Evolutionary conservation across 2,888 invertebrate species (phyloP).

Genomic region (Metallyticus violacea): DNA sequence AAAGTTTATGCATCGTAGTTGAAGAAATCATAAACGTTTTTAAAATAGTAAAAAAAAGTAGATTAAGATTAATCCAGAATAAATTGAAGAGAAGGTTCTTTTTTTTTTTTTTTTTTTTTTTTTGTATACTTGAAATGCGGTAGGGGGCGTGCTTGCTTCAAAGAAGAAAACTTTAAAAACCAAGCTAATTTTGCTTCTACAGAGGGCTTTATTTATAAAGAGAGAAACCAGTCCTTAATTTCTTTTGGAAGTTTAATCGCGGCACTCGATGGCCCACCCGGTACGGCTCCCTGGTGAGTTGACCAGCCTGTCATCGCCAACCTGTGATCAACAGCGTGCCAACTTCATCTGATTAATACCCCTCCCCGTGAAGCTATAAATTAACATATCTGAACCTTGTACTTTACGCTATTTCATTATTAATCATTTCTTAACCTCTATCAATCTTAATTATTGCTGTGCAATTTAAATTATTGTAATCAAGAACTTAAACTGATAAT

Average conservation of each 20-base stretch:
- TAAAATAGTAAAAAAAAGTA: too few relatives aligned
- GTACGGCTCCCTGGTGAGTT: not conserved
- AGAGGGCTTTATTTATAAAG: too few relatives aligned
- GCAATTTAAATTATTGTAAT: not conserved
- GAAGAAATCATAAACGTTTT: too few relatives aligned
- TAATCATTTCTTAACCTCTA: not conserved
- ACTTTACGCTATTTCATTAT: not conserved
- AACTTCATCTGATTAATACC: not conserved
- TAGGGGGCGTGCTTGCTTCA: not conserved
- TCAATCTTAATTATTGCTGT: not conserved
- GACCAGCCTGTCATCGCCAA: not conserved
- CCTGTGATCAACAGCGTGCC: not conserved
- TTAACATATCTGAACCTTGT: not conserved
- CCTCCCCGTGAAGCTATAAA: not conserved
- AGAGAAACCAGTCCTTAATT: not conserved
- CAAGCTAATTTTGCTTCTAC: not conserved
- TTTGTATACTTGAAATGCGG: too few relatives aligned
- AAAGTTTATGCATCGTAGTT: too few relatives aligned
- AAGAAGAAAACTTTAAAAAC: not conserved
- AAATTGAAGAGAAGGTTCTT: too few relatives aligned
- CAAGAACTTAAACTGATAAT: not conserved
- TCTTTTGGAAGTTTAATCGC: not conserved
- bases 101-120: too few relatives aligned
- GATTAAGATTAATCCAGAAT: too few relatives aligned
- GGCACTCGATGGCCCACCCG: not conserved